A percentile compares a stretch with the other conserved stretches of the same genome.
Evolutionary conservation across 2,113 vertebrate genomes (phyloP).

Genomic region (Oreochromis tanganicae): DNA sequence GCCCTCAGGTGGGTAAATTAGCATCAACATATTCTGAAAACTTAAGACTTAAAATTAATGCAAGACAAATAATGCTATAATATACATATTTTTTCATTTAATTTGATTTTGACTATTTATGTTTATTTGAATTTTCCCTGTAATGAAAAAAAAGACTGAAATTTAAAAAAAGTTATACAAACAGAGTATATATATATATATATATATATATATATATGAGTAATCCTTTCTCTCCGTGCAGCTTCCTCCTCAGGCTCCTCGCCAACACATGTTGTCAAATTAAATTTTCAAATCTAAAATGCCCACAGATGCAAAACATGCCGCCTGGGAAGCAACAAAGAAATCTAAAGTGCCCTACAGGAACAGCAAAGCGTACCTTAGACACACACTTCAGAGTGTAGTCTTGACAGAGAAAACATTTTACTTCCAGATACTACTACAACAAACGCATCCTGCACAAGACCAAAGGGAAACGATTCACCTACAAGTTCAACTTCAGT

Average conservation of each 20-base stretch:
- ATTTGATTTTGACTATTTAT: neutral
- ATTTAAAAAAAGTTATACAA: neutral
- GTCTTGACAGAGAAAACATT: neutral
- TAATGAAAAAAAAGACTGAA: neutral
- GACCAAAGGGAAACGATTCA: constrained; percentile 86
- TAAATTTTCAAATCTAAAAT: constrained; percentile 3
- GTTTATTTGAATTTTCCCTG: neutral
- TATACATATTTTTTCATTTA: neutral
- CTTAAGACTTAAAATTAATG: neutral
- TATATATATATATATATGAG: neutral
- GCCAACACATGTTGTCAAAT: constrained; percentile 3
- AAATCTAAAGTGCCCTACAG: neutral
- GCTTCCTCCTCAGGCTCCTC: constrained; percentile 3
- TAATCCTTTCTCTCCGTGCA: neutral
- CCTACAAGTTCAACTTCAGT: constrained; percentile 88
- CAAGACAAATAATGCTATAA: neutral
- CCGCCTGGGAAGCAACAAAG: neutral
- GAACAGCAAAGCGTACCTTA: neutral
- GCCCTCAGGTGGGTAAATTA: constrained; percentile 68
- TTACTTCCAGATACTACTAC: constrained; percentile 80
- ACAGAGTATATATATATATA: neutral
- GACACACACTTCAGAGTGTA: neutral
- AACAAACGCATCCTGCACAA: constrained; percentile 85
- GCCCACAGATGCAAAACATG: neutral
- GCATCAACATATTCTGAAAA: neutral